phyloP scores from a whole-genome alignment of 2,797 vertebrate genomes.

The Premnoplex brunnescens region DNA sequence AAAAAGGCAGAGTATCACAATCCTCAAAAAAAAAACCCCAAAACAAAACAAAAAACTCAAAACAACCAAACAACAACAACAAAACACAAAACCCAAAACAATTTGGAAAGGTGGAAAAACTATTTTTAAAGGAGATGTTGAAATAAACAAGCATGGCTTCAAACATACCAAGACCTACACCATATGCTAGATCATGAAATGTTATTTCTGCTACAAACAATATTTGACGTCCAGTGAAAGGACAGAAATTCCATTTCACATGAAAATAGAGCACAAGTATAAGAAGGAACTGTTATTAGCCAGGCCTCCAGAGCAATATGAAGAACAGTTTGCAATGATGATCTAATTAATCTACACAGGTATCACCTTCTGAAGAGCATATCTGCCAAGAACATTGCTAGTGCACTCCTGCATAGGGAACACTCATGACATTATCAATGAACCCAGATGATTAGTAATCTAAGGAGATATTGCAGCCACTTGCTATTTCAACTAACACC shows the following conservation, averaged over 20 bases:
- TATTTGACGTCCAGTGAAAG: background rate
- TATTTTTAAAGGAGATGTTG: background rate
- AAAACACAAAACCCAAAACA: background rate
- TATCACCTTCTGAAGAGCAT: background rate
- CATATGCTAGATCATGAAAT: background rate
- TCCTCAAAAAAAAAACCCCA: background rate
- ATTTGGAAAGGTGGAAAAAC: background rate
- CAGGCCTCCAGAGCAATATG: background rate
- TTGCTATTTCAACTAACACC: background rate
- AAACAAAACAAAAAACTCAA: too few relatives aligned
- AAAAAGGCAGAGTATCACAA: background rate
- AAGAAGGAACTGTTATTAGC: background rate
- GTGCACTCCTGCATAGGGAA: background rate
- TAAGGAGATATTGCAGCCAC: background rate
- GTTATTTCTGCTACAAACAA: background rate
- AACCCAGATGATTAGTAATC: background rate
- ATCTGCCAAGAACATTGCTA: background rate
- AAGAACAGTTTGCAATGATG: background rate
- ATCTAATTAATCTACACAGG: background rate
- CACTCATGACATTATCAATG: background rate
- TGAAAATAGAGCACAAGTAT: background rate
- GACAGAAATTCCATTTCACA: background rate
- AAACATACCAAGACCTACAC: background rate
- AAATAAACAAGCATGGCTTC: background rate
- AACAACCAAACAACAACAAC: too few relatives aligned